Base-by-base conservation (phyloP, 2,888 invertebrate species). In the Phanerotoma sp. region DNA sequence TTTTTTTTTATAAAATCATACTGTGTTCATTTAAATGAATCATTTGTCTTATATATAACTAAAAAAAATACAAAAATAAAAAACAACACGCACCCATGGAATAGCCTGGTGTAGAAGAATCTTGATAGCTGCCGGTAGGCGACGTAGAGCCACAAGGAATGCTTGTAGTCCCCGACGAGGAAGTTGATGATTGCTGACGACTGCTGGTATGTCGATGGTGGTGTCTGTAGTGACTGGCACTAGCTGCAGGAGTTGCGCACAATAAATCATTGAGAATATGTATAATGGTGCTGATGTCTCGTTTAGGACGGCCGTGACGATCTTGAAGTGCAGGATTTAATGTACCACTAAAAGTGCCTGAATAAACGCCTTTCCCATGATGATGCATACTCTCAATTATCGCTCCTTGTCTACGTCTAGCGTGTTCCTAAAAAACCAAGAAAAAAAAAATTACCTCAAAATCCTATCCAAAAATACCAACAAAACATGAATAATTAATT, bases 301-400 rank as follows among this genome's bases (percentile, higher is more conserved):
- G 86, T 74, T 94, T 91, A 46, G 96, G 96, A 66, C 93, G 85
- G 10, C 96, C 96, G 71, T 89, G 89, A 68, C 84, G 87, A 78
- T 96, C 96, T 79, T 96, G 96, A 45, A 95, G 82, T 40, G 94
- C 92, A 49, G 95, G 96, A 78, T 95, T 96, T 50, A 96, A 78
- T 15, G 95, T 96, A 50, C 96, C 96, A 72, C 94, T 95, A 78
- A 96, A 96, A 58, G 96, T 96, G 62, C 96, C 96, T 11, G 95
- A 96, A 79, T 95, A 96, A 61, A 96, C 93, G 67, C 95, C 96
- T 77, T 93, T 92, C 63, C 95, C 92, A 70, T 95, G 92, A 75
- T 95, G 93, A 77, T 90, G 88, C 93, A 93, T 91, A 68, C 91
- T 91, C 74, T 93, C 91, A 73, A 93, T 92, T 71, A 92, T 90